Percentiles rank a stretch among this genome's conserved stretches.
Conservation (phyloP, 2,888 invertebrate species). For the Nymphalis polychloros region DNA sequence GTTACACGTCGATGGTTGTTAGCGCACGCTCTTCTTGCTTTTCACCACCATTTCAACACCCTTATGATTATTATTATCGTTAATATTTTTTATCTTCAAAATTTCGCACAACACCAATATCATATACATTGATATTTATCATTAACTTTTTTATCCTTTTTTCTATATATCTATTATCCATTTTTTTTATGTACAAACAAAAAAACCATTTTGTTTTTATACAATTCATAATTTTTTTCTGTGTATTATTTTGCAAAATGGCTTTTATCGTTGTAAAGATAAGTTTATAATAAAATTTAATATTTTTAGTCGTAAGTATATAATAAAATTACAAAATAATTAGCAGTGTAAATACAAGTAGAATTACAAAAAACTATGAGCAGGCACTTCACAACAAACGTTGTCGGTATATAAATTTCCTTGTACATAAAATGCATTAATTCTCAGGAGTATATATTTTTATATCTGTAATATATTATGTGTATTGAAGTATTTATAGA, state of each 20-base stretch:
- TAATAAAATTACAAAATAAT: neutral
- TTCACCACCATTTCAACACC: conserved; percentile 46
- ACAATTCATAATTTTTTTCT: conserved; percentile 5
- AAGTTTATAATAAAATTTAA: neutral
- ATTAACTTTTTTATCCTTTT: conserved; percentile 8
- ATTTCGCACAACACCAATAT: conserved; percentile 24
- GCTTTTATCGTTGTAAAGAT: conserved; percentile 6
- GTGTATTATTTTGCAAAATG: conserved; percentile 12
- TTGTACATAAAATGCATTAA: no score
- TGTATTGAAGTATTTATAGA: no score
- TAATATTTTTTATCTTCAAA: conserved; percentile 2
- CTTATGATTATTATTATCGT: conserved; percentile 24
- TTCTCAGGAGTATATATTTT: no score
- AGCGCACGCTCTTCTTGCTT: conserved; percentile 79
- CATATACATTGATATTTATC: neutral
- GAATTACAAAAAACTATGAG: no score
- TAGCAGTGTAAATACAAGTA: neutral
- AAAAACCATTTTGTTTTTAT: neutral
- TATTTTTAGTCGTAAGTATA: neutral
- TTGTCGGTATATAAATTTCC: no score
- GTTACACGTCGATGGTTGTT: conserved; percentile 69
- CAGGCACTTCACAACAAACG: no score
- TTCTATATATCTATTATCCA: neutral
- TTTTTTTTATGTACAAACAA: no score
- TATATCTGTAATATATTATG: no score